Evolutionary conservation across 2,888 invertebrate genomes (phyloP), one percentile per base, ranked within the genome.

Genomic region (Leptinotarsa rubiginosa): DNA sequence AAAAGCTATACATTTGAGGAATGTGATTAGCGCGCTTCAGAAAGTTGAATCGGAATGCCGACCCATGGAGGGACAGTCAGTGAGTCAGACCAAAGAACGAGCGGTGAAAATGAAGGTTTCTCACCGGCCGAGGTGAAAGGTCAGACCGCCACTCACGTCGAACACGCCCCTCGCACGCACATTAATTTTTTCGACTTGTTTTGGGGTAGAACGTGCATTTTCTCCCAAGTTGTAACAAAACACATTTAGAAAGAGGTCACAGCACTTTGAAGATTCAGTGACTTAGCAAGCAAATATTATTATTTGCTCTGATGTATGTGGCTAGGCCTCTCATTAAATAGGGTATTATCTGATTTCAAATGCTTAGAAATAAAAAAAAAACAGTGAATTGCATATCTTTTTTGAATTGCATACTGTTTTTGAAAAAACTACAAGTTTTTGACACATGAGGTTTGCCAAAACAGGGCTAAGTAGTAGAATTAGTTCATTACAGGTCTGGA

Each of bases 161-260:
- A 80, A 69, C 79, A 83, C 84, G 83, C 84, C 85, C 80, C 79
- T 76, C 79, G 82, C 84, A 85, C 84, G 84, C 84, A 85, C 70
- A 54, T 22, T 54, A 20, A 54, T 65, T 41, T 59, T 65, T 50
- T 54, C 31, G 65, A 2, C 59, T 59, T 15, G 10, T 25, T 59
- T 59, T 59, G 59, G 59, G 59, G 25, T 22, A 59, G 22, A 59
- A 22, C 59, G 20, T n/a, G 22, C 12, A 13, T 56, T 56, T 41
- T 41, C n/a, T 52, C 52, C 31, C 31, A 31, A 31, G 49, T 49
- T 50, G 16, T 50, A 50, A 16, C 50, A 15, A n/a, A 50, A 50
- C 4, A 50, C 15, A 50, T 50, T 15, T n/a, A 50, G 50, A 50
- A 50, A 50, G 50, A 15, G 50, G 15, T 50, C 15, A 16, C 50